Evolutionary conservation across 1,140 invertebrate species (phyloP).

Genomic region (Lithobius niger): DNA sequence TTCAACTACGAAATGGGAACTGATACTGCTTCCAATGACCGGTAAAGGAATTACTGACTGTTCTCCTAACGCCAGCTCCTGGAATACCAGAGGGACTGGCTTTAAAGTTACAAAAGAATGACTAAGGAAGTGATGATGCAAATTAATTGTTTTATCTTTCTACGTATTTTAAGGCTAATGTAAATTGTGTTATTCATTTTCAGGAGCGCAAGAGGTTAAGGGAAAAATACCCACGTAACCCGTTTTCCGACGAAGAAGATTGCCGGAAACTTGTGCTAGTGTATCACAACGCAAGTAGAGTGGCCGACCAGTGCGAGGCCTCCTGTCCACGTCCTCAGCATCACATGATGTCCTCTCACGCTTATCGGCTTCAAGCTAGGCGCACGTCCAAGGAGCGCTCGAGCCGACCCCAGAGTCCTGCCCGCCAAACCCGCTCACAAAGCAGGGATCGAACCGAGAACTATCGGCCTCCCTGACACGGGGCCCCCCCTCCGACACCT

Average conservation of each 20-base stretch:
- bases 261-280: constrained; percentile 59
- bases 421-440: not conserved
- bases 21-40: not conserved
- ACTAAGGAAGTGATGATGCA: not conserved
- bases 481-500: not conserved
- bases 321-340: not conserved
- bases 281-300: constrained; percentile 47
- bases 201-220: constrained; percentile 68
- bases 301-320: not conserved
- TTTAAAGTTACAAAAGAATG: not conserved
- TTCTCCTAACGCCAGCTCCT: not conserved
- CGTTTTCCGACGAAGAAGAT: constrained; percentile 57
- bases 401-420: not conserved
- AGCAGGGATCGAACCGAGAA: not conserved
- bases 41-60: not conserved
- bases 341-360: not conserved
- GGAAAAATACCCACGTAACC: constrained; percentile 64
- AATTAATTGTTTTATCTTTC: not conserved
- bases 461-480: constrained; percentile 2
- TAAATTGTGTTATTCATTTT: constrained; percentile 16
- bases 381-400: not conserved
- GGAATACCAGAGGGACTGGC: not conserved
- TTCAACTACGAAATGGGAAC: too few relatives aligned
- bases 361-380: not conserved
- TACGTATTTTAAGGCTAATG: not conserved